Evolutionary conservation across 2,113 vertebrate genomes (phyloP), one percentile per base, ranked within the genome.

Genomic region (Pterocles orientalis): DNA sequence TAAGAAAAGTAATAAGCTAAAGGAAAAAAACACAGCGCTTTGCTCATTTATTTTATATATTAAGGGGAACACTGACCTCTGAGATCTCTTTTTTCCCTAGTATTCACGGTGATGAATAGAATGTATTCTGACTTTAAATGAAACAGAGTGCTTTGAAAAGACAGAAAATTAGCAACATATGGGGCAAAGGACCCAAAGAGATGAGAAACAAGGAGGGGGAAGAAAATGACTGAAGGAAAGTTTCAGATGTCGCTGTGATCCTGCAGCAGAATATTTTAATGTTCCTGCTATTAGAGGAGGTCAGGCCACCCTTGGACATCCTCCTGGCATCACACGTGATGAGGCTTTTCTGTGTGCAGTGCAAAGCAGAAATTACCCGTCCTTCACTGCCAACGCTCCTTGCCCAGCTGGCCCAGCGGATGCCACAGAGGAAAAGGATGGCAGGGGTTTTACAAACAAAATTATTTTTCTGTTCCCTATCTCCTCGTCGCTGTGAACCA

Each of bases 161-260:
- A 97, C 90, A 96, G 96, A 96, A 98, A 98, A 98, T 98, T 95
- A 98, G 97, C 96, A 98, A 98, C 96, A 97, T 94, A 95, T 96
- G 97, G 96, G 71, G 96, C 75, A 94, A 95, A 94, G 94, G 92
- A 97, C 85, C 95, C 90, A 76, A 93, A 93, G 70, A 96, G 89
- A 97, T 91, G 96, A 95, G 88, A 95, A 96, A 92, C 95, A 86
- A 90, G 75, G 82, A 80, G 66, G n/a, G 81, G 75, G 82, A 79
- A 90, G 91, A 95, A 92, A 94, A 93, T 39, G 90, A 41, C 84
- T 88, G 36, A 88, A 92, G 82, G 96, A 73, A 91, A 94, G 92
- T 97, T 94, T 97, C 94, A 96, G 96, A 96, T 95, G 95, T 95
- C 25, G 3, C 69, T 93, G 91, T 92, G 89, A 95, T 94, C 85